Conservation (phyloP, 2,888 invertebrate genomes). For the Zygothrica quintamaculata region DNA sequence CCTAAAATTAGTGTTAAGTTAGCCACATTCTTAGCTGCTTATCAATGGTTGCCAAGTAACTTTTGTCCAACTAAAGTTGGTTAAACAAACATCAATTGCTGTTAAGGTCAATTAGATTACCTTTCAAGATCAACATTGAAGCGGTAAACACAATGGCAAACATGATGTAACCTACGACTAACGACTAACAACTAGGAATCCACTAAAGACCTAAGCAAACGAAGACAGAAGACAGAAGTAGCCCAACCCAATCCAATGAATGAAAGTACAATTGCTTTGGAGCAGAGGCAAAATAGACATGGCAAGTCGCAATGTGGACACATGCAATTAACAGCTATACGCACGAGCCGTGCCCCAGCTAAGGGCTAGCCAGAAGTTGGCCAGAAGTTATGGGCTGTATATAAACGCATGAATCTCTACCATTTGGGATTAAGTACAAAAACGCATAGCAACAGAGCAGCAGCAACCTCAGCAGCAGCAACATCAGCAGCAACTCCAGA, state of each 20-base stretch:
- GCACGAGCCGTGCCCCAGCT: conserved; percentile 49
- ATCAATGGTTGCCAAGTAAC: not conserved
- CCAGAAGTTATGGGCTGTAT: conserved; percentile 29
- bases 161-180: conserved; percentile 79
- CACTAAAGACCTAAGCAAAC: conserved; percentile 67
- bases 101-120: conserved; percentile 64
- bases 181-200: conserved; percentile 19
- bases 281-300: too few relatives aligned
- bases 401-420: conserved; percentile 52
- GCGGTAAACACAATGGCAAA: conserved; percentile 60
- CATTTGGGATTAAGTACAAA: conserved; percentile 56
- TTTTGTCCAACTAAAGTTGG: not conserved
- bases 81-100: conserved; percentile 4
- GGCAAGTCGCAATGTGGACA: conserved; percentile 55
- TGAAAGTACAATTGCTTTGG: conserved; percentile 75
- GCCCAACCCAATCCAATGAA: conserved; percentile 37
- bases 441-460: conserved; percentile 21
- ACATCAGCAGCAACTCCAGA: too few relatives aligned
- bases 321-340: conserved; percentile 63
- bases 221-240: conserved; percentile 25
- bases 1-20: conserved; percentile 3
- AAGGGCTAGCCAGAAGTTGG: conserved; percentile 25
- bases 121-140: conserved; percentile 58
- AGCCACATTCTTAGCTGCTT: not conserved
- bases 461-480: too few relatives aligned